phyloP scores from a whole-genome alignment of 2,888 invertebrate genomes.

The Melanostoma mellinum region DNA sequence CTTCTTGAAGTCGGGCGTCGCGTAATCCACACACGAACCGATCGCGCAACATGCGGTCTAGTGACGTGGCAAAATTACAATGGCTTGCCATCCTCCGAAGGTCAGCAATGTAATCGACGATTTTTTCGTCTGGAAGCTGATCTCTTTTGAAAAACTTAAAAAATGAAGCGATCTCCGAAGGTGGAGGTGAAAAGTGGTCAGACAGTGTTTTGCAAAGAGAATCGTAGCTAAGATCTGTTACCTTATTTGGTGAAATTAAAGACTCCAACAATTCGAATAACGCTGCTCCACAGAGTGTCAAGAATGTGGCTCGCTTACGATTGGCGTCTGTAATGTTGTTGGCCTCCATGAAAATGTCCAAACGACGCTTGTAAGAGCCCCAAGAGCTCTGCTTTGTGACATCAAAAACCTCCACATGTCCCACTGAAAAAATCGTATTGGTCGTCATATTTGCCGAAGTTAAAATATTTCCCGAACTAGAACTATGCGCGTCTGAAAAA shows the following conservation, averaged over 20 bases:
- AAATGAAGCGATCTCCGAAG: conserved; percentile 27
- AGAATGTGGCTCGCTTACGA: conserved; percentile 20
- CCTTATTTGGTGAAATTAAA: conserved; percentile 16
- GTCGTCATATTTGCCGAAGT: conserved; percentile 13
- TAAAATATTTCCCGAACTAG: not conserved
- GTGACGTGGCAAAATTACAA: conserved; percentile 76
- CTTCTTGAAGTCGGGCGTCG: conserved; percentile 19
- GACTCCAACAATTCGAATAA: conserved; percentile 12
- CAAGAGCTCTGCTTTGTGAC: conserved; percentile 16
- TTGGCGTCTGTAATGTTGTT: conserved; percentile 14
- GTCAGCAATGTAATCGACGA: conserved; percentile 71
- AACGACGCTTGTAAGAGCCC: conserved; percentile 11
- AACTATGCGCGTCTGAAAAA: not conserved
- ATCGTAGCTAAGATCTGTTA: conserved; percentile 15
- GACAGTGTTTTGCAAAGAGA: conserved; percentile 6
- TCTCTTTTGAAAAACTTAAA: conserved; percentile 30
- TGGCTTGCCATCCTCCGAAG: conserved; percentile 81
- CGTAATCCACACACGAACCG: conserved; percentile 23
- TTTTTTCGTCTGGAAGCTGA: conserved; percentile 17
- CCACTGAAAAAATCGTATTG: conserved; percentile 4
- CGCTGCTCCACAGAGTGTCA: conserved; percentile 5
- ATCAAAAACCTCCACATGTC: conserved; percentile 23
- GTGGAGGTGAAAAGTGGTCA: conserved; percentile 21
- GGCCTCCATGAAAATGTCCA: conserved; percentile 23
- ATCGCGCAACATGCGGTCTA: conserved; percentile 24